These are phyloP conservation scores for Eupithecia subfuscata DNA, from an alignment of 2,888 invertebrate species.

Conservation along the genomic window DNA sequence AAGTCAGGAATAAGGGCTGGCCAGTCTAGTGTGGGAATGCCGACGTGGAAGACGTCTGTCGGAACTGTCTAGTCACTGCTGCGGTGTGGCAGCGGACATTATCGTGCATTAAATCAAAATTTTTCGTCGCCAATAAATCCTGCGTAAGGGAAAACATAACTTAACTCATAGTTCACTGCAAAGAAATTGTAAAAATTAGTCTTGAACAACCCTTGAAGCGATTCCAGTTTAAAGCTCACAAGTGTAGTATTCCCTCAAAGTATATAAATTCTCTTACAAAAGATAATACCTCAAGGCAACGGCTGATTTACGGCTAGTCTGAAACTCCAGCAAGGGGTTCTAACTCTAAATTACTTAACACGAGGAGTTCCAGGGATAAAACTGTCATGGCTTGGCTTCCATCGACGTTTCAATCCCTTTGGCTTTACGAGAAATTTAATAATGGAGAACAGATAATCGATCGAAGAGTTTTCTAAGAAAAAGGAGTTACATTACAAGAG, in stretches of 20 bases:
- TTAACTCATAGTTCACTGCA: too few species aligned
- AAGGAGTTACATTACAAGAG: not conserved
- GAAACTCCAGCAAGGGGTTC: slow-evolving; percentile 4
- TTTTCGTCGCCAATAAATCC: too few species aligned
- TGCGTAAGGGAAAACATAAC: too few species aligned
- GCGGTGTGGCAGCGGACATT: too few species aligned
- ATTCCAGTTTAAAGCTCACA: too few species aligned
- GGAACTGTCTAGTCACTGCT: too few species aligned
- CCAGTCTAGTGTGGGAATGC: too few species aligned
- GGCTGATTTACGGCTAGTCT: not conserved
- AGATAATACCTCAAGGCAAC: slow-evolving; percentile 12
- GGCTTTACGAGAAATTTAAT: slow-evolving; percentile 14
- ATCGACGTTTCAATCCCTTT: slow-evolving; percentile 8
- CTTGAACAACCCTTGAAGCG: too few species aligned
- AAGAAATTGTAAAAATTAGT: too few species aligned
- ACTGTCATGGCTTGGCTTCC: slow-evolving; percentile 12
- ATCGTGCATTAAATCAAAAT: too few species aligned
- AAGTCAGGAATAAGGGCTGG: too few species aligned
- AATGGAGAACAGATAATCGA: slow-evolving; percentile 9
- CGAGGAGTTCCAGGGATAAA: slow-evolving; percentile 5
- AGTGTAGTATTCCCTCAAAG: slow-evolving; percentile 9
- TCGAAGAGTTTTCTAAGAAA: not conserved
- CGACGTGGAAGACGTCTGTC: too few species aligned
- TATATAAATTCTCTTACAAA: slow-evolving; percentile 5
- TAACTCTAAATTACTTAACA: slow-evolving; percentile 10